A percentile compares a stretch with the other conserved stretches of the same genome.
Conservation (phyloP, 1,140 invertebrate species). For the Pantala flavescens region DNA sequence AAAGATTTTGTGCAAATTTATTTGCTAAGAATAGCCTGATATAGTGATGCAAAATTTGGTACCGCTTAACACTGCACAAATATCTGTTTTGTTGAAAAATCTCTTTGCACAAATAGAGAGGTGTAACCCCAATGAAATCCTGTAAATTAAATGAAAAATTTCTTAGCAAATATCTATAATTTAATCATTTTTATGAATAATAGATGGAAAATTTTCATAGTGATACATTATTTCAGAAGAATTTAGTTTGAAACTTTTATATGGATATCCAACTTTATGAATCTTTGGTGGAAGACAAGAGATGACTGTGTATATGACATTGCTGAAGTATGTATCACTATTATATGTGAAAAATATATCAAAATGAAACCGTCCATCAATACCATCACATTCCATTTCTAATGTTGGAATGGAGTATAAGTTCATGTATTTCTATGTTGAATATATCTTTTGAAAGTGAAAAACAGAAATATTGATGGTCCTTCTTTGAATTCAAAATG, state of each 20-base stretch:
- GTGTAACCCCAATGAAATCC: neutral
- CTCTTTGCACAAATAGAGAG: neutral
- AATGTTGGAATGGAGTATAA: neutral
- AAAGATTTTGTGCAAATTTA: neutral
- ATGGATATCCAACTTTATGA: neutral
- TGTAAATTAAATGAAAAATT: neutral
- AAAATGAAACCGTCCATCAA: conserved; percentile 15
- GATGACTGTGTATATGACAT: conserved; percentile 7
- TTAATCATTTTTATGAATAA: neutral
- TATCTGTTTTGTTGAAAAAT: neutral
- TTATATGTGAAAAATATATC: conserved; percentile 13
- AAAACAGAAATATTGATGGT: neutral
- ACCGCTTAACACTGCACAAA: neutral
- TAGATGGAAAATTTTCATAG: neutral
- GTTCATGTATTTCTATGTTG: neutral
- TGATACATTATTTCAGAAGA: neutral
- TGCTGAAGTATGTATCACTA: neutral
- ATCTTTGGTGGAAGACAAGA: neutral
- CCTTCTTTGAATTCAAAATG: neutral
- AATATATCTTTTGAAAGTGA: neutral
- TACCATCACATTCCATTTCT: conserved; percentile 11
- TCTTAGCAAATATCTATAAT: neutral
- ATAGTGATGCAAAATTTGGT: neutral
- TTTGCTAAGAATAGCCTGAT: neutral
- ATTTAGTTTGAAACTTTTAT: conserved; percentile 9